Percentiles rank a stretch among this genome's conserved stretches.
phyloP scores from a whole-genome alignment of 2,113 vertebrate genomes.

The Rhabdomys dilectus region DNA sequence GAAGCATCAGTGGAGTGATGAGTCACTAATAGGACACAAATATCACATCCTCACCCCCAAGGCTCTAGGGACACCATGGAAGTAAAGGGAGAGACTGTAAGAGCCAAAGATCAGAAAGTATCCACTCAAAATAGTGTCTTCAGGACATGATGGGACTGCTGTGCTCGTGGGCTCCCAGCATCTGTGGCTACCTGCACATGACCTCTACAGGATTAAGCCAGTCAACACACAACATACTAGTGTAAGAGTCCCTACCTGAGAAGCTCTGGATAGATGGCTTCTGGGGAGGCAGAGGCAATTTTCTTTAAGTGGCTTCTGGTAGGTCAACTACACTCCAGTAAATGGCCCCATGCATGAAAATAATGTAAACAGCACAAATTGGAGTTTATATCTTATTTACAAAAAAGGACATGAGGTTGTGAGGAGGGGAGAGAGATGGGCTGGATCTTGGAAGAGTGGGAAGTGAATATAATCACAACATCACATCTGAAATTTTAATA shows the following conservation, averaged over 20 bases:
- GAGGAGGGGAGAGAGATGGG: neutral
- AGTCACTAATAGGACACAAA: neutral
- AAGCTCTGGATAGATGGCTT: neutral
- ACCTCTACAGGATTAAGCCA: neutral
- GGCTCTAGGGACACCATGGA: neutral
- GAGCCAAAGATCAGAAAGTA: neutral
- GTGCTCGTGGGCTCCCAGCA: neutral
- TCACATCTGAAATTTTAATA: neutral
- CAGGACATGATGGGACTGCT: neutral
- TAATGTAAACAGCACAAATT: neutral
- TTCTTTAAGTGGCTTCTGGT: too few species aligned
- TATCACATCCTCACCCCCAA: neutral
- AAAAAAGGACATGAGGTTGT: neutral
- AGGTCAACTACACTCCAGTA: neutral
- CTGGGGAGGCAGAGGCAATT: neutral
- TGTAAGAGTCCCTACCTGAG: too few species aligned
- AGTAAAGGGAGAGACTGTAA: neutral
- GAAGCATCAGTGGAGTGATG: neutral
- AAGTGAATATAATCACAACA: neutral
- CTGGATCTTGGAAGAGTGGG: neutral
- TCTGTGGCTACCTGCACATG: neutral
- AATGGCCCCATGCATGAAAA: neutral
- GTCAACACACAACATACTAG: too few species aligned
- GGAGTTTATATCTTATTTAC: neutral
- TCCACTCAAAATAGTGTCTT: neutral